Evolutionary conservation across 2,888 invertebrate species (phyloP).

Genomic region (Apamea sordens): DNA sequence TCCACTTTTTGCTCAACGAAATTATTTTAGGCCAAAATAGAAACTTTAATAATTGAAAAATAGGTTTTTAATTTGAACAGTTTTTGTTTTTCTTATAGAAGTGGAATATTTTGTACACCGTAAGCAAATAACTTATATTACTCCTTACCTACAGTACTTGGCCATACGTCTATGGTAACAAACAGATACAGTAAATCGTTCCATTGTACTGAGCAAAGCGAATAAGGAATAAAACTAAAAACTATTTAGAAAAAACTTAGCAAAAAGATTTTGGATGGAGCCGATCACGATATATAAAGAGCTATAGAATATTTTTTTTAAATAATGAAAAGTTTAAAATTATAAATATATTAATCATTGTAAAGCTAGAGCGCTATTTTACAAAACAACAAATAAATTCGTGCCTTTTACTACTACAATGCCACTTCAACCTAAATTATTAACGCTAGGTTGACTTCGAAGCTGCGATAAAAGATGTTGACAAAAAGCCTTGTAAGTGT

Average conservation of each 20-base stretch:
- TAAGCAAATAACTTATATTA: constrained; percentile 83
- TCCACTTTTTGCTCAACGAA: constrained; percentile 69
- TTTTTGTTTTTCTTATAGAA: constrained; percentile 64
- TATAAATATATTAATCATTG: constrained; percentile 84
- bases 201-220: constrained; percentile 84
- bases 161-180: constrained; percentile 89
- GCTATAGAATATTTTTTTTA: constrained; percentile 67
- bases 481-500: background rate
- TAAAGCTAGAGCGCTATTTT: constrained; percentile 85
- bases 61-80: constrained; percentile 60
- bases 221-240: constrained; percentile 68
- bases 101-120: constrained; percentile 83
- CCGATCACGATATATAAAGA: constrained; percentile 75
- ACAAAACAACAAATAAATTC: constrained; percentile 90
- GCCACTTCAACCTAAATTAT: constrained; percentile 77
- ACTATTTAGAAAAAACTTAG: constrained; percentile 67
- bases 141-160: constrained; percentile 86
- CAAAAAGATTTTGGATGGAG: constrained; percentile 80
- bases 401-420: constrained; percentile 88
- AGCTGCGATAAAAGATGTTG: constrained; percentile 22
- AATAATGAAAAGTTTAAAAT: constrained; percentile 75
- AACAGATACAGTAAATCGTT: constrained; percentile 81
- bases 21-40: constrained; percentile 78
- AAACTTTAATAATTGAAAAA: constrained; percentile 64
- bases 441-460: constrained; percentile 50